Evolutionary conservation across 2,888 invertebrate species (phyloP).

Genomic region (Listrodromus nycthemerus): DNA sequence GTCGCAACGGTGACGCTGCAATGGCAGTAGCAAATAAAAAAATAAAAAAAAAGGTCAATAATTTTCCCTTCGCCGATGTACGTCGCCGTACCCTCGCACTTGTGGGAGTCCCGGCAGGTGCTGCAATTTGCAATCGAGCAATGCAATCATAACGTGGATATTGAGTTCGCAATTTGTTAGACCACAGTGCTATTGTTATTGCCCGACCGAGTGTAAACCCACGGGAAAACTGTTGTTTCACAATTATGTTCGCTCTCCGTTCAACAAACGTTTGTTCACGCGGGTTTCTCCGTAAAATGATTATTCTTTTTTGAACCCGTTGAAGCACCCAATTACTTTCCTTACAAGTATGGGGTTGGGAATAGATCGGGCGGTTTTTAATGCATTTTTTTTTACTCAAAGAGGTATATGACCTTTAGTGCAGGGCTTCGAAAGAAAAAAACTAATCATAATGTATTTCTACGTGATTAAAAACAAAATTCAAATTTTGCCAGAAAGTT

Average conservation of each 20-base stretch:
- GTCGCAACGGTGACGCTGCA: conserved; percentile 45
- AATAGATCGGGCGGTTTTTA: too few species aligned
- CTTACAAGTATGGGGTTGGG: not conserved
- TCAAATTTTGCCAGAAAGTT: not conserved
- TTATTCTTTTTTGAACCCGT: not conserved
- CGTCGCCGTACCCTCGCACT: not conserved
- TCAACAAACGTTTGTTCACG: not conserved
- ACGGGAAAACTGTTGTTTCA: not conserved
- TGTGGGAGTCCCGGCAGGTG: conserved; percentile 5
- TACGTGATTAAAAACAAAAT: not conserved
- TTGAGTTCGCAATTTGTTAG: not conserved
- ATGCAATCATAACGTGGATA: not conserved
- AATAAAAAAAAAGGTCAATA: not conserved
- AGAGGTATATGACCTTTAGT: too few species aligned
- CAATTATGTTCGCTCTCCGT: not conserved
- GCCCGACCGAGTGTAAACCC: not conserved
- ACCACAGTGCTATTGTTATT: not conserved
- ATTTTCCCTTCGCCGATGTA: not conserved
- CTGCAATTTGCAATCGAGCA: not conserved
- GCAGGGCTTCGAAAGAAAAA: not conserved
- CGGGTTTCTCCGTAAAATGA: not conserved
- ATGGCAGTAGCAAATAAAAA: conserved; percentile 22
- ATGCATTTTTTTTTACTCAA: too few species aligned
- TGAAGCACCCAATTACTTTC: not conserved
- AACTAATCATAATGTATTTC: not conserved